A percentile compares a stretch with the other conserved stretches of the same genome.
Conservation (phyloP, 2,797 vertebrate species). For the Oreonectes daqikongensis region DNA sequence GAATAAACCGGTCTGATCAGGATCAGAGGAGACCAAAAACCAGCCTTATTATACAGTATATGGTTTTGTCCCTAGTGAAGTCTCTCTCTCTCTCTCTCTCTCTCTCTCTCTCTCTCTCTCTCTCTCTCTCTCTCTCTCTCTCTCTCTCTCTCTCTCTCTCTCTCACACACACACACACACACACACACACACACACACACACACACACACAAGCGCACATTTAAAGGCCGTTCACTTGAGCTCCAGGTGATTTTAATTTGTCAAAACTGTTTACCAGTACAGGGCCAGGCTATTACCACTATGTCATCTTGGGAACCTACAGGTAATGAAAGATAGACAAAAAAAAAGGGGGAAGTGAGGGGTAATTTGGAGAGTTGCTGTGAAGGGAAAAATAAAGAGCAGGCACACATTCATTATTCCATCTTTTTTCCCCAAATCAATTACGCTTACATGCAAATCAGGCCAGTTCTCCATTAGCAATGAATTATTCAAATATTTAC, state of each 20-base stretch:
- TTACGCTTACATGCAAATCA: constrained; percentile 72
- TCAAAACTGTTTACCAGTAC: constrained; percentile 81
- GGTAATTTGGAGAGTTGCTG: constrained; percentile 43
- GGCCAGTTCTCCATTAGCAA: constrained; percentile 72
- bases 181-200: too few species aligned
- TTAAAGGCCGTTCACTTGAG: constrained; percentile 30
- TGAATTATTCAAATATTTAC: constrained; percentile 74
- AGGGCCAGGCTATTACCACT: constrained; percentile 79
- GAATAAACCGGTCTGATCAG: neutral
- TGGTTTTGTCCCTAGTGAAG: neutral
- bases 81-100: constrained; percentile 1
- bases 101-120: neutral
- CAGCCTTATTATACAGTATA: neutral
- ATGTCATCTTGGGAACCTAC: constrained; percentile 76
- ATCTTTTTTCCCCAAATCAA: constrained; percentile 71
- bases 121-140: constrained; percentile 12
- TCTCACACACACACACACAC: too few species aligned
- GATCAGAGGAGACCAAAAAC: neutral
- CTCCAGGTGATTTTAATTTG: constrained; percentile 80
- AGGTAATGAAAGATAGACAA: constrained; percentile 82
- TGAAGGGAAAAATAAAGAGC: constrained; percentile 30
- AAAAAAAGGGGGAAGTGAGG: constrained; percentile 62
- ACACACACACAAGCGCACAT: constrained; percentile 10
- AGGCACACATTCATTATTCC: constrained; percentile 56
- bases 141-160: neutral